A percentile compares a stretch with the other conserved stretches of the same genome.
Conservation (phyloP, 1,140 invertebrate genomes). For the Branchinecta lynchi region DNA sequence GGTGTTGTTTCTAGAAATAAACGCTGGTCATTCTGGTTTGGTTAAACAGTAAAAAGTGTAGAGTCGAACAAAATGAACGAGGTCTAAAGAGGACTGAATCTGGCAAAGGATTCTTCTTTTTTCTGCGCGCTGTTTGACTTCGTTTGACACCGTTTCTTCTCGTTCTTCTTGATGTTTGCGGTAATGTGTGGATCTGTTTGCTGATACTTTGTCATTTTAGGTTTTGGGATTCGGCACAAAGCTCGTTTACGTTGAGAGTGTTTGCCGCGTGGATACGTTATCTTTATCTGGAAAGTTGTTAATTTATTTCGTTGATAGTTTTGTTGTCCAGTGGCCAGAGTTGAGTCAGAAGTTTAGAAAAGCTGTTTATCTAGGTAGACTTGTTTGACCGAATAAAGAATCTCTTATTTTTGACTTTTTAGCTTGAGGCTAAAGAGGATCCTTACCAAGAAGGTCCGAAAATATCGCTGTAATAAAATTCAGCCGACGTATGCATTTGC, state of each 20-base stretch:
- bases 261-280: conserved; percentile 73
- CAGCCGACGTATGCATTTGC: too few species aligned
- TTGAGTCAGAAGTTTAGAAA: conserved; percentile 41
- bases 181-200: conserved; percentile 33
- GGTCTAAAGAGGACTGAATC: too few species aligned
- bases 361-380: conserved; percentile 44
- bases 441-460: too few species aligned
- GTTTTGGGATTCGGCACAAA: conserved; percentile 31
- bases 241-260: conserved; percentile 84
- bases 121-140: conserved; percentile 28
- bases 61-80: too few species aligned
- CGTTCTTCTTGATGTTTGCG: conserved; percentile 43
- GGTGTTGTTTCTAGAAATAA: too few species aligned
- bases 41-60: too few species aligned
- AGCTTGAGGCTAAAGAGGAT: too few species aligned
- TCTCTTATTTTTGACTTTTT: too few species aligned
- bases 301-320: conserved; percentile 59
- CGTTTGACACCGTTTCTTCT: conserved; percentile 16
- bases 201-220: too few species aligned
- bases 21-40: too few species aligned
- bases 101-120: too few species aligned
- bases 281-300: conserved; percentile 79
- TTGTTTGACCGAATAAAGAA: conserved; percentile 32
- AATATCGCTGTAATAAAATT: too few species aligned
- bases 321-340: conserved; percentile 81